These are phyloP conservation scores for Argyresthia albistria DNA, from an alignment of 2,888 invertebrate genomes.

Conservation along the genomic window DNA sequence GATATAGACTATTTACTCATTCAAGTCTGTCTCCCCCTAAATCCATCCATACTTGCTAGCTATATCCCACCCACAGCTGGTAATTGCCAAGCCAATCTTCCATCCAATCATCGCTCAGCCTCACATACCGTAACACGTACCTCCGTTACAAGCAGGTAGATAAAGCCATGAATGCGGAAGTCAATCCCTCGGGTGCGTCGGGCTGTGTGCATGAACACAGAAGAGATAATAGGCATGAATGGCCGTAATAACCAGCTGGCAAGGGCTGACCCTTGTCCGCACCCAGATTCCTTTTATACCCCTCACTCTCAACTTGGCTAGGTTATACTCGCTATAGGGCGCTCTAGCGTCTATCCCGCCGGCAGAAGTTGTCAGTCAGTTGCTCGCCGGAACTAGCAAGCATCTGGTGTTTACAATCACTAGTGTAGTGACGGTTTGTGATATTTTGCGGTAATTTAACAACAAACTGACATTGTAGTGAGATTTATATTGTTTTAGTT, in stretches of 20 bases:
- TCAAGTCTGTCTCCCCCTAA: no score
- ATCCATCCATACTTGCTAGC: no score
- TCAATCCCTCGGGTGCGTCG: conserved; percentile 24
- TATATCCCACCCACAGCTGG: no score
- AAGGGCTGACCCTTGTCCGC: conserved; percentile 31
- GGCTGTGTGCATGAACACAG: no score
- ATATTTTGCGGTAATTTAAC: conserved; percentile 12
- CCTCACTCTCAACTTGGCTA: conserved; percentile 52
- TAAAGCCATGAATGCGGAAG: conserved; percentile 45
- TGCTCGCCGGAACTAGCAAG: conserved; percentile 49
- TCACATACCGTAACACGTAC: no score
- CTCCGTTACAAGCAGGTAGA: no score
- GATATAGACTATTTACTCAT: no score
- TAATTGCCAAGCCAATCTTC: no score
- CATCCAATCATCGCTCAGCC: no score
- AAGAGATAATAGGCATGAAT: no score
- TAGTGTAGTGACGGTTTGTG: conserved; percentile 14
- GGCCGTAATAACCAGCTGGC: conserved; percentile 41
- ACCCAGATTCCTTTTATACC: conserved; percentile 31
- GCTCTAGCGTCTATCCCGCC: conserved; percentile 31
- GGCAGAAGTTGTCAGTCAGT: conserved; percentile 28
- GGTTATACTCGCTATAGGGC: conserved; percentile 50
- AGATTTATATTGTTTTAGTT: not conserved
- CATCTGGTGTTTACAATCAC: conserved; percentile 31
- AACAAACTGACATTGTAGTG: conserved; percentile 7